phyloP scores from a whole-genome alignment of 2,888 invertebrate species.

The Synanthedon andrenaeformis region DNA sequence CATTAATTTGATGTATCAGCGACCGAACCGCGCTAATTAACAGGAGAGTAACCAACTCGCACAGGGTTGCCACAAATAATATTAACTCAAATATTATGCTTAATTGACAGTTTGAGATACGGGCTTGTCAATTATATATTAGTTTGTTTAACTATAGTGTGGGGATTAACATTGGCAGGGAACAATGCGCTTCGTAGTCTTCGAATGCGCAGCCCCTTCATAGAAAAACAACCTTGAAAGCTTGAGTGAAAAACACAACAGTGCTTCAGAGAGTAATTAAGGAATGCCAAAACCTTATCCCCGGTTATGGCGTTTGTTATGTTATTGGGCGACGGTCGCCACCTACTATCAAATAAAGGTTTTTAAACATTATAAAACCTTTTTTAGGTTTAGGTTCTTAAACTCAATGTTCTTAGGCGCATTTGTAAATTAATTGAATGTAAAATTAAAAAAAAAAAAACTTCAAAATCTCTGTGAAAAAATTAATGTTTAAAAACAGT shows the following conservation, averaged over 20 bases:
- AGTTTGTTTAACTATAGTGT: neutral
- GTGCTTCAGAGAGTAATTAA: neutral
- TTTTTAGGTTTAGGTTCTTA: too few species aligned
- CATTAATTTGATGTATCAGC: neutral
- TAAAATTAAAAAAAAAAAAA: too few species aligned
- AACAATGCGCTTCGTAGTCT: neutral
- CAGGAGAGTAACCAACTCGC: neutral
- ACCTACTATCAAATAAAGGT: neutral
- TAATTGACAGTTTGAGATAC: neutral
- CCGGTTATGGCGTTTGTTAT: neutral
- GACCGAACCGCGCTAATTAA: neutral
- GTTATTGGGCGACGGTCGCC: neutral
- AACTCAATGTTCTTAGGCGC: too few species aligned
- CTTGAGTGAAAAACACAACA: neutral
- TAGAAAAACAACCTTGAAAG: neutral
- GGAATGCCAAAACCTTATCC: neutral
- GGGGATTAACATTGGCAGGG: too few species aligned
- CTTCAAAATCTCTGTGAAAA: too few species aligned
- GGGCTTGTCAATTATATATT: neutral
- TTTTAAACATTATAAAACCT: neutral
- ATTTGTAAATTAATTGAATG: too few species aligned
- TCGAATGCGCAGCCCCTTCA: neutral
- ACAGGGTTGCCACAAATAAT: neutral
- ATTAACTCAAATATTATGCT: neutral
- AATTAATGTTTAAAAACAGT: too few species aligned